Base-by-base conservation (phyloP, 2,888 invertebrate species). In the Orthosia gracilis region DNA sequence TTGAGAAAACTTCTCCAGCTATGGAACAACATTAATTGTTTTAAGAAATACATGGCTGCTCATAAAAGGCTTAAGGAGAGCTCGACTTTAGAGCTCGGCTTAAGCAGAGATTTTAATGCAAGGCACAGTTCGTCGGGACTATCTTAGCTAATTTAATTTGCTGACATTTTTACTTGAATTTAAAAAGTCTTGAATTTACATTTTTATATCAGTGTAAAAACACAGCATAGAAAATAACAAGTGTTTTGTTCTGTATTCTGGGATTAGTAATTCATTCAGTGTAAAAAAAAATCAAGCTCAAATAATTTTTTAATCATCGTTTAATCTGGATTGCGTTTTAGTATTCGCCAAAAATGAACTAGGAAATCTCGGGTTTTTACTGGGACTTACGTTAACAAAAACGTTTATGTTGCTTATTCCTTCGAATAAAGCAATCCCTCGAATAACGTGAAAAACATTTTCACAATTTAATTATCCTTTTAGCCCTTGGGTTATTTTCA, bases 21-120 rank as follows among this genome's bases (percentile, higher is more conserved):
- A 78, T 70, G 87, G 78, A 81, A 82, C 75, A 80, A 83, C 78
- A 79, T 80, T 91, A 91, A 91, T 92, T 90, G 90, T 91, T 91
- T 92, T 89, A 89, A 89, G 88, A 88, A 91, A 90, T 85, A 87
- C 82, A 84, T 81, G 85, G 83, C 82, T 84, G 84, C 84, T 85
- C 84, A 81, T 89, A 87, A 88, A 85, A 73, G 86, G 87, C 82
- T 90, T 88, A 83, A 78, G 66, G 69, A 79, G 68, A 67, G 79
- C 67, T 86, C 86, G 76, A 83, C 82, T 85, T 52, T 59, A 67
- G 50, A 67, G 67, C 77, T 71, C 23, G 23, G 66, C 66, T 84
- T 82, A 70, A 73, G 71, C 52, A 77, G 82, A 77, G 72, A 75
- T 79, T 78, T 83, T 77, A 69, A 69, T 73, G 50, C 52, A 26